Percentiles rank a stretch among this genome's conserved stretches.
These are phyloP conservation scores for Cephalopachus bancanus DNA, from an alignment of 2,797 vertebrate species.

Conservation along the genomic window DNA sequence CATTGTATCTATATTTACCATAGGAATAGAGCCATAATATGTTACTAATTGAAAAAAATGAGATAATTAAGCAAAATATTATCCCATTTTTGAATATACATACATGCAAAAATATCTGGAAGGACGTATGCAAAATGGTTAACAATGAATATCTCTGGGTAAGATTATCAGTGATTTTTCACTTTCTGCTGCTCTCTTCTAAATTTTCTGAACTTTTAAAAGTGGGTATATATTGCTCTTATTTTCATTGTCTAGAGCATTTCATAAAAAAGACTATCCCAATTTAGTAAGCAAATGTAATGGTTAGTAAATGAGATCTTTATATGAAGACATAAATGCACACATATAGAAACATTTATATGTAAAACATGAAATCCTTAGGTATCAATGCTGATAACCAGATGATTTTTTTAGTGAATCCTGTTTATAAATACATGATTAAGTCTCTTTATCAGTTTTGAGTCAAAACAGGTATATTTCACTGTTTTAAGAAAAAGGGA, in stretches of 20 bases:
- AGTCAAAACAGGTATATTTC: constrained; percentile 13
- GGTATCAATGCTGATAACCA: background rate
- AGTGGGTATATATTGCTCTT: background rate
- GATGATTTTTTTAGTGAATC: background rate
- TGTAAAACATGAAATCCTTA: constrained; percentile 36
- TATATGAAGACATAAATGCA: background rate
- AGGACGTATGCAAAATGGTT: background rate
- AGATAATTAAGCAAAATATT: constrained; percentile 26
- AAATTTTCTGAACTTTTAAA: constrained; percentile 49
- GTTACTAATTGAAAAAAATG: constrained; percentile 13
- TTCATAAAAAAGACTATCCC: background rate
- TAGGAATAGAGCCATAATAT: constrained; percentile 11
- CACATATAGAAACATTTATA: background rate
- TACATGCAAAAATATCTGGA: background rate
- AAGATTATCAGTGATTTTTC: constrained; percentile 51
- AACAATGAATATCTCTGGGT: background rate
- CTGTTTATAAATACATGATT: background rate
- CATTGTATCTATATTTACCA: background rate
- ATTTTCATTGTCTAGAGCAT: constrained; percentile 7
- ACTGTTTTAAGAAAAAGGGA: background rate
- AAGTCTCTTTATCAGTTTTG: constrained; percentile 43
- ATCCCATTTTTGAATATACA: background rate
- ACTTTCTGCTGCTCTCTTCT: constrained; percentile 24
- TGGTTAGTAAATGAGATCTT: background rate
- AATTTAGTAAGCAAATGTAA: constrained; percentile 20